Base-by-base conservation (phyloP, 2,797 vertebrate species). In the Sebastes steindachneri region DNA sequence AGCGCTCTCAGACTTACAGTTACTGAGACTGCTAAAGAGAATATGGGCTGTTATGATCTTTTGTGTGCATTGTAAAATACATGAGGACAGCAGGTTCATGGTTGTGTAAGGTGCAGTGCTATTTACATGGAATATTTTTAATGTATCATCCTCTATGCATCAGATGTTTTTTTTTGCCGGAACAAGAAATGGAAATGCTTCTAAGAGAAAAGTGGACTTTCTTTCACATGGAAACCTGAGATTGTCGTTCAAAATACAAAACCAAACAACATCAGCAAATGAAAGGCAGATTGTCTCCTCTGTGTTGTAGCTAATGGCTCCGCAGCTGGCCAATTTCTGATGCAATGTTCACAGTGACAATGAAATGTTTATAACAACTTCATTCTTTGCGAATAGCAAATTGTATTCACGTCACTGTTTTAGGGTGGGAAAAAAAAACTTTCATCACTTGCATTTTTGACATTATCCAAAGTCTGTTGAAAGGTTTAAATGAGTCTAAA, bases 301-400 rank as follows among this genome's bases (percentile, higher is more conserved):
- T 12, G 54, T 75, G 65, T 51, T 53, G 29, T 2, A 54, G 51
- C 59, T 67, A 65, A 73, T 58, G 26, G 59, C 53, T 59, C 25
- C 45, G 26, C 68, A 73, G 53, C 60, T 23, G 23, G 63, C 25
- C 69, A 26, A 4, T 41, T 45, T 73, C 48, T 64, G 68, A 68
- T 53, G 72, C 35, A 67, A 51, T 9, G 6, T 31, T 62, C 55
- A 51, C 33, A 57, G 2, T 21, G 33, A 60, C 59, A 41, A 26
- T 29, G 57, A 70, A 45, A 31, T 79, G 55, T 54, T 65, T 45
- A 62, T 48, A 67, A 67, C 25, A 83, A 62, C 67, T 55, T 28
- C 12, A 59, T 68, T 37, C 64, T 15, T 45, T 19, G 3, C 8
- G n/a, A 51, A 21, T 53, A 21, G 59, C 45, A 68, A 68, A 51